Percentiles rank a stretch among this genome's conserved stretches.
Conservation (phyloP, 2,888 invertebrate species). For the Cremastinae sp. region DNA sequence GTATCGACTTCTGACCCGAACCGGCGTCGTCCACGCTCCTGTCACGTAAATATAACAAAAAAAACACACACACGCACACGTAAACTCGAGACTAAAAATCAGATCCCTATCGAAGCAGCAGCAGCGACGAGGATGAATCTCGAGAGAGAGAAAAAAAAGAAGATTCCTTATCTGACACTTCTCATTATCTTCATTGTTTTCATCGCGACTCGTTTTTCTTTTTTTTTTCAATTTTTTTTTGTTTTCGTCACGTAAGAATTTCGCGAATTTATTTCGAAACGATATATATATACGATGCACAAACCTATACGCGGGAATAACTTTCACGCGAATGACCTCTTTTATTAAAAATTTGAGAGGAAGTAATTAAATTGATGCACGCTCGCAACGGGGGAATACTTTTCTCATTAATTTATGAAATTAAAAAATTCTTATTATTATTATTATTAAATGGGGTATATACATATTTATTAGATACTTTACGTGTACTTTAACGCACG, state of each 20-base stretch:
- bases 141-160: neutral
- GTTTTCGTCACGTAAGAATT: neutral
- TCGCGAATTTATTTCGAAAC: neutral
- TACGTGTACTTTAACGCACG: neutral
- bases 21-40: slow-evolving; percentile 50
- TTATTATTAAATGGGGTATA: slow-evolving; percentile 17
- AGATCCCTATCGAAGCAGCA: slow-evolving; percentile 14
- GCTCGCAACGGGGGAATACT: neutral
- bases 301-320: no score
- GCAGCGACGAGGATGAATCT: neutral
- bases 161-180: slow-evolving; percentile 6
- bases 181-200: neutral
- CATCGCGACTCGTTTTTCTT: neutral
- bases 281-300: neutral
- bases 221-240: neutral
- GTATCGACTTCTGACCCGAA: slow-evolving; percentile 16
- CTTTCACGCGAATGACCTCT: no score
- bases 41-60: slow-evolving; percentile 66
- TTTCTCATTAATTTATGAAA: neutral
- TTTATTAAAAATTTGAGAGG: no score
- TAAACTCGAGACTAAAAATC: neutral
- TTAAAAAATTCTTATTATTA: neutral
- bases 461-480: slow-evolving; percentile 24
- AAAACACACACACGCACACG: slow-evolving; percentile 30
- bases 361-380: neutral